These are phyloP conservation scores for Erythrocercus mccallii DNA, from an alignment of 2,113 vertebrate genomes.

Conservation along the genomic window DNA sequence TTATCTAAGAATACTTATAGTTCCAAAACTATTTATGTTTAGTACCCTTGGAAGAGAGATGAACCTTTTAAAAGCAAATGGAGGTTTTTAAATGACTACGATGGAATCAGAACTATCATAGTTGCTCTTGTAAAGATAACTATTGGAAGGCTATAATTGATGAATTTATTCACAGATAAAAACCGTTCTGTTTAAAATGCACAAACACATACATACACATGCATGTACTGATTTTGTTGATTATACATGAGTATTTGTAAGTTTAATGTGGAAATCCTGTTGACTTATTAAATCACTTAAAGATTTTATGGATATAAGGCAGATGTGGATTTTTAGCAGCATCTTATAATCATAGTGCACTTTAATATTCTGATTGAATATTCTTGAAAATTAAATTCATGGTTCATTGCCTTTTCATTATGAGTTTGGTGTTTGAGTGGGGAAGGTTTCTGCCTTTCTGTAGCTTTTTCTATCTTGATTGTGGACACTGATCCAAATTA, in stretches of 20 bases:
- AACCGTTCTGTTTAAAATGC: neutral
- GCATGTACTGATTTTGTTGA: neutral
- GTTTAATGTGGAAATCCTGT: neutral
- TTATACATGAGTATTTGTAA: neutral
- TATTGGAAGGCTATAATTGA: neutral
- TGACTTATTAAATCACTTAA: neutral
- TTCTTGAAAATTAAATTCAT: neutral
- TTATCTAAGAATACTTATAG: neutral
- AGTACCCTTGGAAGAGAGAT: neutral
- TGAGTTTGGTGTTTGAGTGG: neutral
- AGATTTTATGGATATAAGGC: neutral
- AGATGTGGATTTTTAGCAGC: neutral
- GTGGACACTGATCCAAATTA: neutral
- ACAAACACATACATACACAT: neutral
- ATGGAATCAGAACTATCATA: neutral
- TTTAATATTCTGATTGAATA: constrained; percentile 26
- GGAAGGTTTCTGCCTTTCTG: neutral
- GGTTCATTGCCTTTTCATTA: constrained; percentile 15
- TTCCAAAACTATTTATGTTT: neutral
- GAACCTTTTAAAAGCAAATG: neutral
- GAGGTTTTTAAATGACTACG: neutral
- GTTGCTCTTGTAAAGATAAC: neutral
- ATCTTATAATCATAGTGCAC: neutral
- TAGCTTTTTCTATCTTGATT: neutral
- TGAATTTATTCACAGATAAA: neutral